Conservation (phyloP, 2,797 vertebrate species). For the Anomalospiza imberbis region DNA sequence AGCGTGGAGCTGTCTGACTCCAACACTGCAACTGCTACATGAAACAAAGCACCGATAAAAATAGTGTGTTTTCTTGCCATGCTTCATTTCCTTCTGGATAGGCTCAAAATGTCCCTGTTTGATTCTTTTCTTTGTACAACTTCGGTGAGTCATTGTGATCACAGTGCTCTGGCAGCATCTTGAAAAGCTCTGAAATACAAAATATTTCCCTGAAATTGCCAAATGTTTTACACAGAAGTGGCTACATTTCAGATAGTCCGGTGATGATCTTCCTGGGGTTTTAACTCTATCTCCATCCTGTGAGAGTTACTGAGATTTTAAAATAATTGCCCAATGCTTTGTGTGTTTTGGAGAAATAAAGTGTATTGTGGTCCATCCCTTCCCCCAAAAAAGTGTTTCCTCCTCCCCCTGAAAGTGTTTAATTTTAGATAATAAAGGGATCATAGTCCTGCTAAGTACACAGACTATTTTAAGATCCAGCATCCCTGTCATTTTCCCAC, state of each 20-base stretch:
- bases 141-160: constrained; percentile 57
- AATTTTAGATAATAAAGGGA: background rate
- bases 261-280: background rate
- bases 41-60: constrained; percentile 51
- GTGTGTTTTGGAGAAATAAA: background rate
- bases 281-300: background rate
- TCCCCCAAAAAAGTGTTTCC: background rate
- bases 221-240: constrained; percentile 1
- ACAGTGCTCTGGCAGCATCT: constrained; percentile 23
- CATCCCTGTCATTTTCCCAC: background rate
- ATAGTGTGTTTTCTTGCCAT: constrained; percentile 38
- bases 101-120: constrained; percentile 46
- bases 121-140: constrained; percentile 35
- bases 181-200: background rate
- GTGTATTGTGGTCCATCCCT: background rate
- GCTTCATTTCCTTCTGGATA: constrained; percentile 57
- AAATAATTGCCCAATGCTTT: background rate
- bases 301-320: background rate
- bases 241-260: background rate
- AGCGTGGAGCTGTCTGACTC: background rate
- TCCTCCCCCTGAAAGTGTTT: background rate
- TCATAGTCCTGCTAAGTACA: background rate
- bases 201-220: constrained; percentile 14
- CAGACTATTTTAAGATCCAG: background rate
- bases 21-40: background rate